These are phyloP conservation scores for Sarcophaga subvicina DNA, from an alignment of 2,888 invertebrate genomes.

Conservation along the genomic window DNA sequence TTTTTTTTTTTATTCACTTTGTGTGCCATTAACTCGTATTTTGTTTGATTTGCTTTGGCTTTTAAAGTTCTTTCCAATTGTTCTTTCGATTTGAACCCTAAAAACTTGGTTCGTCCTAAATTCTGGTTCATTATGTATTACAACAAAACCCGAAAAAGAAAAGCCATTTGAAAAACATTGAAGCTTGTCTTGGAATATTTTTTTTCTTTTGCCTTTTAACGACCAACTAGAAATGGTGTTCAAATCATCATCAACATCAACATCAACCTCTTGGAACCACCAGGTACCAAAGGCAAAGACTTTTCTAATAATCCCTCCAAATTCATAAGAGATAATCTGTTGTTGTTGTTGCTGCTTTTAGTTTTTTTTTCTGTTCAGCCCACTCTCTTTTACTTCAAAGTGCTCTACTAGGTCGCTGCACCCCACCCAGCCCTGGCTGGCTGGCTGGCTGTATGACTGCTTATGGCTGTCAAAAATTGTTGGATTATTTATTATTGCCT, in stretches of 20 bases:
- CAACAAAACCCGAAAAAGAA: slow-evolving; percentile 16
- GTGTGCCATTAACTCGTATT: slow-evolving; percentile 49
- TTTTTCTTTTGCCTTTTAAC: background rate
- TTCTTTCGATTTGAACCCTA: slow-evolving; percentile 52
- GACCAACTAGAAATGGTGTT: slow-evolving; percentile 12
- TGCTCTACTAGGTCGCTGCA: background rate
- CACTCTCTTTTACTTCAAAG: slow-evolving; percentile 25
- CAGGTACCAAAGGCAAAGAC: slow-evolving; percentile 43
- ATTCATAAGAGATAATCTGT: slow-evolving; percentile 55
- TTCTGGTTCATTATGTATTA: background rate
- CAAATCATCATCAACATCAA: background rate
- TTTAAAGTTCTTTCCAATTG: slow-evolving; percentile 35
- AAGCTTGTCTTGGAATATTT: slow-evolving; percentile 6
- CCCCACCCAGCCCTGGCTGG: slow-evolving; percentile 2
- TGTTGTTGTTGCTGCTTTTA: background rate
- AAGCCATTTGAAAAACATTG: slow-evolving; percentile 11
- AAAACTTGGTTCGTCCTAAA: slow-evolving; percentile 65
- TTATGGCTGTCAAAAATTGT: background rate
- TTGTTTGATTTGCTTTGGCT: slow-evolving; percentile 33
- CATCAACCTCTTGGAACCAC: background rate
- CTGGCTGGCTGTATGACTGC: slow-evolving; percentile 11
- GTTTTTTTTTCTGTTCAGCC: slow-evolving; percentile 34
- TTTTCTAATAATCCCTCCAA: slow-evolving; percentile 49
- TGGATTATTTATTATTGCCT: slow-evolving; percentile 25
- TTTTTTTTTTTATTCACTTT: slow-evolving; percentile 34